Evolutionary conservation across 2,113 vertebrate genomes (phyloP), one percentile per base, ranked within the genome.

Genomic region (Thamnaconus septentrionalis): DNA sequence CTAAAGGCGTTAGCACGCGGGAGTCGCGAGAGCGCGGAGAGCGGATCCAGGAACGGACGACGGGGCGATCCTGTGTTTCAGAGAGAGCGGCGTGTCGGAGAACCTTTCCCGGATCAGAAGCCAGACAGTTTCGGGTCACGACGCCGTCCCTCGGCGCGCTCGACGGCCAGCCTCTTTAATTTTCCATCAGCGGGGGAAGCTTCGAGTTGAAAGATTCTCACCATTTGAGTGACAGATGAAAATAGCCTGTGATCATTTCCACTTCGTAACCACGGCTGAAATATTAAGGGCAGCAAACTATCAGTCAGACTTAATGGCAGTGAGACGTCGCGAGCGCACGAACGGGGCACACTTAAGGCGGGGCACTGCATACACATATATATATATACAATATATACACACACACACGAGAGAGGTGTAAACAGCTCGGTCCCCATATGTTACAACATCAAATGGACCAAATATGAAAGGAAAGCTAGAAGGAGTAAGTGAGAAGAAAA

Each of bases 41-140:
- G 18, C 18, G 18, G 18, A 31, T 31, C 18, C 18, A 31, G 18
- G 18, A 31, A 31, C 18, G 1, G 2, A 31, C 18, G 18, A 31
- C 18, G 18, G 18, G 18, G 18, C 18, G 18, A 31, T 31, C 8
- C 48, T 46, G 53, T 39, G 41, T 8, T 31, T 58, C 6, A 41
- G 39, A 11, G 8, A 41, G 46, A 46, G 4, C n/a, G 48, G n/a
- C 41, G 61, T 4, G 43, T 18, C 57, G 47, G 41, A 53, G 43
- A 8, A 40, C 50, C 49, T 55, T 10, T 8, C 4, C 4, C 41
- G 46, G n/a, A 56, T 61, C 46, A 65, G 8, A 61, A 64, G 46
- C n/a, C 18, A 41, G 68, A 71, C 74, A 66, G 74, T 62, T 76
- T 55, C 41, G 71, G 74, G 63, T 50, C 58, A 31, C 1, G 3